Percentiles rank a stretch among this genome's conserved stretches.
phyloP scores from a whole-genome alignment of 2,113 vertebrate genomes.

The Cacatua alba region DNA sequence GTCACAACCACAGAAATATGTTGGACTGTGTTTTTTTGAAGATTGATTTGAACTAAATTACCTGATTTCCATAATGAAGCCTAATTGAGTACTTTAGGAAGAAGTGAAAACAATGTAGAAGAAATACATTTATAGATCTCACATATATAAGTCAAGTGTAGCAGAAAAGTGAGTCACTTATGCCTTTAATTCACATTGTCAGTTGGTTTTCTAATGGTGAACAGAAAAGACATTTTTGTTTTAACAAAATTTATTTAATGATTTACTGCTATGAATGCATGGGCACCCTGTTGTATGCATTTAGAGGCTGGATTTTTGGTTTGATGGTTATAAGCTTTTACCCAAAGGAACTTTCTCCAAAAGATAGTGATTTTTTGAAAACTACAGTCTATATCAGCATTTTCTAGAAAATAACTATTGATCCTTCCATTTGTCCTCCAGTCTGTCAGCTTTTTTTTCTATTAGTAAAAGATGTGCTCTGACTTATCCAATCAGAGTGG shows the following conservation, averaged over 20 bases:
- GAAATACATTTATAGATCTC: not conserved
- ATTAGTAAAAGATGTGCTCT: not conserved
- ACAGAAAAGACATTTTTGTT: not conserved
- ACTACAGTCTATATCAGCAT: not conserved
- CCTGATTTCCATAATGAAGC: not conserved
- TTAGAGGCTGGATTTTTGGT: not conserved
- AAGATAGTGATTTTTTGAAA: not conserved
- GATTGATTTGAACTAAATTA: not conserved
- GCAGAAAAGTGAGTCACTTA: not conserved
- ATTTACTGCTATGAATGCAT: not conserved
- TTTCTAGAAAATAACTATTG: not conserved
- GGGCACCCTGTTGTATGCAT: not conserved
- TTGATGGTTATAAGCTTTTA: not conserved
- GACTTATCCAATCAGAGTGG: not conserved
- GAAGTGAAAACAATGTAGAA: not conserved
- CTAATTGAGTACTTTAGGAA: not conserved
- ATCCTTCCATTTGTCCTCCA: not conserved
- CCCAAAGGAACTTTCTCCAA: not conserved
- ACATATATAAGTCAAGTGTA: not conserved
- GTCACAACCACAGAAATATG: not conserved
- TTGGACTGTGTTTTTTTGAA: not conserved
- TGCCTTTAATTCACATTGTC: not conserved
- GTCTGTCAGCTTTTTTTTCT: not conserved
- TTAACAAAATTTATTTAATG: not conserved
- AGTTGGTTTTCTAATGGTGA: not conserved